A percentile compares a stretch with the other conserved stretches of the same genome.
These are phyloP conservation scores for Danio jaintianensis DNA, from an alignment of 2,797 vertebrate genomes.

Conservation along the genomic window DNA sequence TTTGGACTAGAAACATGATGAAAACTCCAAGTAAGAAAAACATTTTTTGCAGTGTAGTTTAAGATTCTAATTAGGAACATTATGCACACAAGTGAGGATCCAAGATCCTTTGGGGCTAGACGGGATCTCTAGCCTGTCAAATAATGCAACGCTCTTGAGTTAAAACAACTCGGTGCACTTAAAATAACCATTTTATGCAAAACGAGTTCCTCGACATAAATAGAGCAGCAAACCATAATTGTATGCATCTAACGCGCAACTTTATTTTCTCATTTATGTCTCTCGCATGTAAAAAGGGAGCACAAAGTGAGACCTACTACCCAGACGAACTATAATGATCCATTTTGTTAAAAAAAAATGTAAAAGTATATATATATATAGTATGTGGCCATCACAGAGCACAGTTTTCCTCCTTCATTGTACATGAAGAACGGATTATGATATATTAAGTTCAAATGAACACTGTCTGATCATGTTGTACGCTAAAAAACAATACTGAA, in stretches of 20 bases:
- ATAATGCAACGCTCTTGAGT: slow-evolving; percentile 32
- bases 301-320: background rate
- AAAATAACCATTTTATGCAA: slow-evolving; percentile 49
- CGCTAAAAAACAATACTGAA: slow-evolving; percentile 31
- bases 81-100: slow-evolving; percentile 43
- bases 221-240: slow-evolving; percentile 5
- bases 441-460: slow-evolving; percentile 29
- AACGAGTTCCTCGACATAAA: slow-evolving; percentile 40
- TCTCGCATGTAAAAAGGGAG: slow-evolving; percentile 17
- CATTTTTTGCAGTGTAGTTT: background rate
- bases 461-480: slow-evolving; percentile 12
- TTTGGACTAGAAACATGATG: no score
- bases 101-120: slow-evolving; percentile 40
- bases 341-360: slow-evolving; percentile 5
- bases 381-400: slow-evolving; percentile 45
- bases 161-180: slow-evolving; percentile 55
- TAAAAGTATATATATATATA: background rate
- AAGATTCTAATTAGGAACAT: slow-evolving; percentile 45
- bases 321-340: background rate
- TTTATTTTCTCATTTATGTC: slow-evolving; percentile 12
- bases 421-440: slow-evolving; percentile 11
- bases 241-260: background rate
- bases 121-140: background rate
- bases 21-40: no score
- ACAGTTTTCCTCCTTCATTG: slow-evolving; percentile 43